Conservation (phyloP, 2,888 invertebrate genomes). For the Phlogophora meticulosa region DNA sequence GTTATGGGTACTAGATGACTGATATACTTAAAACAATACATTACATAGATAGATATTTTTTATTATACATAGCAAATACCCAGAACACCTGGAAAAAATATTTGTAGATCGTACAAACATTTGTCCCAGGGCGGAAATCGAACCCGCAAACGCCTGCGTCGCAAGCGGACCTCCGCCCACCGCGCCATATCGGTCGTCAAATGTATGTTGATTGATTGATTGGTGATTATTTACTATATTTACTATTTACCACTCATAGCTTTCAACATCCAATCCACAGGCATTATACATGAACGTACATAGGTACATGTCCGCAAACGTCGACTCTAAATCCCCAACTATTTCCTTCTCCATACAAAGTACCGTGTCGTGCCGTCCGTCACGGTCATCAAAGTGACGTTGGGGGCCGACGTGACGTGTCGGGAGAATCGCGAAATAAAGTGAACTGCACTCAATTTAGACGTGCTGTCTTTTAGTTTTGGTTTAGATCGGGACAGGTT, state of each 20-base stretch:
- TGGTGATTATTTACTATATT: no score
- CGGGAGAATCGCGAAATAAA: constrained; percentile 13
- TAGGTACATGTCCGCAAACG: constrained; percentile 17
- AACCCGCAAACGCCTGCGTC: no score
- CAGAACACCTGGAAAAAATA: no score
- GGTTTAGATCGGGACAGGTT: neutral
- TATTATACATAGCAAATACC: no score
- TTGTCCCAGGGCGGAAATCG: no score
- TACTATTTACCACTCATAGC: neutral
- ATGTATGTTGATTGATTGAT: no score
- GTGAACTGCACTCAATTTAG: constrained; percentile 19
- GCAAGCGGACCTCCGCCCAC: no score
- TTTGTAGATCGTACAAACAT: no score
- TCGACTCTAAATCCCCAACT: neutral
- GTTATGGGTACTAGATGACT: no score
- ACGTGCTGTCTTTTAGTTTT: constrained; percentile 16
- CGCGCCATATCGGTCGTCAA: no score
- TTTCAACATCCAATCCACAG: neutral
- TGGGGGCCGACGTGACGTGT: constrained; percentile 11
- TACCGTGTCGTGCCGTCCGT: constrained; percentile 1
- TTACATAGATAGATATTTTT: no score
- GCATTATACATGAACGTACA: neutral
- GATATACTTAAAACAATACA: no score
- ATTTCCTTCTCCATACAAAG: constrained; percentile 4
- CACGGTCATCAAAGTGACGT: constrained; percentile 38